Base-by-base conservation (phyloP, 2,797 vertebrate genomes). In the Eleutherodactylus coqui region DNA sequence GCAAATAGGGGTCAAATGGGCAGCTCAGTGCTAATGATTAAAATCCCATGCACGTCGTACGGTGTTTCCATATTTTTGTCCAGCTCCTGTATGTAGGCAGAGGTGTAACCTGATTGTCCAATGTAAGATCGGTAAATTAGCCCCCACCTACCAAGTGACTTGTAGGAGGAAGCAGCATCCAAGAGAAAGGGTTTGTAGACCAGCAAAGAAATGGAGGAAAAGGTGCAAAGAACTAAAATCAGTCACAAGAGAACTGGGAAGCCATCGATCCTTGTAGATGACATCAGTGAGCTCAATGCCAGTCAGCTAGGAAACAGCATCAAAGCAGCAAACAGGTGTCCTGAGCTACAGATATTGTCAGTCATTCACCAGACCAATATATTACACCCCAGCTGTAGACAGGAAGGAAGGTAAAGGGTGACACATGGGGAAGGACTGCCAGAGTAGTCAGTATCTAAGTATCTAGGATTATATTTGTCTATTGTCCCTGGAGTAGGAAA, bases 341-440 rank as follows among this genome's bases (percentile, higher is more conserved):
- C 47, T 19, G 32, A 70, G 36, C 19, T 24, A 7, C 43, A 45
- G 75, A 62, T 19, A 41, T n/a, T 60, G 51, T 79, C 58, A 45
- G 27, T 80, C 58, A 64, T 1, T 64, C 60, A 51, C n/a, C 62
- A 14, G 64, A 47, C 10, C 29, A 21, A 19, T 2, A 32, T 41
- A 62, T 43, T 62, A 27, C 11, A 21, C 2, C 38, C 16, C 38
- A 60, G 38, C 38, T 32, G 53, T 27, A 79, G 77, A 64, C 77
- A 81, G 79, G 79, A 81, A 80, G 79, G 79, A 80, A 32, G 16
- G n/a, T 60, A 41, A 43, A 60, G 16, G 3, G 36, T 36, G 36
- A 27, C 16, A 38, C 16, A n/a, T 32, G 2, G 62, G 19, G 19
- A 14, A 38, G 49, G 47, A 24, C 45, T 13, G 11, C 19, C 53